These are phyloP conservation scores for Zelostemma sp. DNA, from an alignment of 1,140 invertebrate genomes.

Conservation along the genomic window DNA sequence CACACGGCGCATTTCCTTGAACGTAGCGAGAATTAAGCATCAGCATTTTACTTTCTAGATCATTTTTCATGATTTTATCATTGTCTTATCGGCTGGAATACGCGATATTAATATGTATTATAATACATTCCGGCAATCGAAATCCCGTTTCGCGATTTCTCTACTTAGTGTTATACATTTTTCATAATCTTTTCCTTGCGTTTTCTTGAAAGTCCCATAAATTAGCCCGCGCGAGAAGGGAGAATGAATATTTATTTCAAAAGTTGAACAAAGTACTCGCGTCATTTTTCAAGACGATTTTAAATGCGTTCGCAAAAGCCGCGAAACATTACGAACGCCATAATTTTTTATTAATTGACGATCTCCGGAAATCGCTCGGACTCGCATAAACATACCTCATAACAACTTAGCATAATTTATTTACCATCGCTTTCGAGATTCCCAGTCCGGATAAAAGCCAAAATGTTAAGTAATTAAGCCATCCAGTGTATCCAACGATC, in stretches of 20 bases:
- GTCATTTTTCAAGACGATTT: too few species aligned
- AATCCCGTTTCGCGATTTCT: background rate
- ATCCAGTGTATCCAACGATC: background rate
- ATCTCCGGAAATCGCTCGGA: background rate
- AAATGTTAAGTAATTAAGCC: constrained; percentile 1
- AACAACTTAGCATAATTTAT: constrained; percentile 1
- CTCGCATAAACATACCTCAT: background rate
- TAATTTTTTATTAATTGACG: background rate
- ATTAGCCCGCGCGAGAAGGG: background rate
- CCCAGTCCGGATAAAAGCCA: background rate
- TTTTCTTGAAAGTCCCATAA: constrained; percentile 1
- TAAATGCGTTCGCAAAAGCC: too few species aligned
- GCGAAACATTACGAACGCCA: too few species aligned
- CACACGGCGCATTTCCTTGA: background rate
- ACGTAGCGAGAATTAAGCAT: background rate
- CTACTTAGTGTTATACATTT: background rate
- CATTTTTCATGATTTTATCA: constrained; percentile 2
- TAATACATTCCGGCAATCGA: background rate
- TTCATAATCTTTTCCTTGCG: background rate
- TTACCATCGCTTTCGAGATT: background rate
- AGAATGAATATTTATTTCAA: background rate
- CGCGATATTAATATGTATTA: background rate
- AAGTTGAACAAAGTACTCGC: background rate
- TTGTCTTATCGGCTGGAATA: background rate
- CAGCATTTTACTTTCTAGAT: constrained; percentile 3